phyloP scores from a whole-genome alignment of 2,888 invertebrate species.

The Plutella xylostella region DNA sequence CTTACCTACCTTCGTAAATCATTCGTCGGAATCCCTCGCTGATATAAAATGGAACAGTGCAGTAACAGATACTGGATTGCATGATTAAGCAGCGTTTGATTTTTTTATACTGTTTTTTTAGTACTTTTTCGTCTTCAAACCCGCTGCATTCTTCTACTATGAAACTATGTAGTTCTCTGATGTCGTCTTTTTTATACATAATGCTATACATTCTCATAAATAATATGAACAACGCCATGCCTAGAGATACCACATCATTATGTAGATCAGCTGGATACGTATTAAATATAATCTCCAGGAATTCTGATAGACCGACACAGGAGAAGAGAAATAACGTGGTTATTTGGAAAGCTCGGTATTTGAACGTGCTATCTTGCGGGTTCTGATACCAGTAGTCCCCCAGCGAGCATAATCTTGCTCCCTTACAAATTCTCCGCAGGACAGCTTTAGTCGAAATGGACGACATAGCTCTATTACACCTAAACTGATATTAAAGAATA shows the following conservation, averaged over 20 bases:
- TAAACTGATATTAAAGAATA: too few relatives aligned
- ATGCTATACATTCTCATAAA: not conserved
- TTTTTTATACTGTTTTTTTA: not conserved
- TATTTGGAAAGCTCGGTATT: not conserved
- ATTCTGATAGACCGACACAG: not conserved
- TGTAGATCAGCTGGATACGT: slow-evolving; percentile 9
- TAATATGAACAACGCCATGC: slow-evolving; percentile 1
- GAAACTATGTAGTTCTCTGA: not conserved
- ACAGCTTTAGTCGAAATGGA: not conserved
- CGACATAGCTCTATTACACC: too few relatives aligned
- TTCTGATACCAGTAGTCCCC: slow-evolving; percentile 9
- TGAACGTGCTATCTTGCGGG: not conserved
- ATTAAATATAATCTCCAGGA: slow-evolving; percentile 1
- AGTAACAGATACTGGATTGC: not conserved
- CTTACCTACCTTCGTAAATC: not conserved
- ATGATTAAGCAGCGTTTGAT: not conserved
- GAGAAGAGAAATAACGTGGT: not conserved
- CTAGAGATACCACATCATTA: slow-evolving; percentile 4
- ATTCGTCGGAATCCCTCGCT: not conserved
- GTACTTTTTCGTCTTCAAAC: not conserved
- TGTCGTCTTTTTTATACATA: not conserved
- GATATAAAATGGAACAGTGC: not conserved
- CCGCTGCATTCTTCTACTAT: not conserved
- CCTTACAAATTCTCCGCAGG: slow-evolving; percentile 1
- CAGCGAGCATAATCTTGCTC: not conserved